Evolutionary conservation across 2,797 vertebrate species (phyloP).

Genomic region (Sarcophilus harrisii): DNA sequence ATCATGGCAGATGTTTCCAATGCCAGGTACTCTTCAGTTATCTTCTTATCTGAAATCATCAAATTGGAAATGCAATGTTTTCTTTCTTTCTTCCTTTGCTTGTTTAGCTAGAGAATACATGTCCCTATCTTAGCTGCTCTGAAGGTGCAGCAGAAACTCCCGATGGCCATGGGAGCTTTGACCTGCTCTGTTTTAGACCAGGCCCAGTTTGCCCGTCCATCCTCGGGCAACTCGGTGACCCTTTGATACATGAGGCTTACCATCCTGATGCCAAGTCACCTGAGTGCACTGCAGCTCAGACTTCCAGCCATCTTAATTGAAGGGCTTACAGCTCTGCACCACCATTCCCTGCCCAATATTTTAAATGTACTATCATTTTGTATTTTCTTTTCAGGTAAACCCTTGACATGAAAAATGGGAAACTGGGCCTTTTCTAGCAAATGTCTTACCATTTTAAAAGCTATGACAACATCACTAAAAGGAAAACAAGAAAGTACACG

Average conservation of each 20-base stretch:
- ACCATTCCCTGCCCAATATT: background rate
- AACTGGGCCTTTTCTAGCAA: constrained; percentile 17
- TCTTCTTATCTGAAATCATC: constrained; percentile 24
- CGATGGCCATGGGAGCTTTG: too few relatives aligned
- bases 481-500: constrained; percentile 18
- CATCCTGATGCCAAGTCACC: background rate
- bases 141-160: background rate
- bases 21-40: constrained; percentile 8
- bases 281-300: background rate
- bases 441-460: constrained; percentile 36
- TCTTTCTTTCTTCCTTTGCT: background rate
- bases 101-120: background rate
- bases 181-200: too few relatives aligned
- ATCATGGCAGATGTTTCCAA: background rate
- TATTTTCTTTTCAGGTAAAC: background rate
- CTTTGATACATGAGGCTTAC: background rate
- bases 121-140: background rate
- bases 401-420: background rate
- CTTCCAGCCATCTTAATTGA: background rate
- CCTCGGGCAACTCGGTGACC: background rate
- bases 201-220: background rate
- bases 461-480: constrained; percentile 32
- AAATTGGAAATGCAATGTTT: constrained; percentile 4
- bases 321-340: background rate
- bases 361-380: constrained; percentile 1